Evolutionary conservation across 2,797 vertebrate species (phyloP).

Genomic region (Paratrypauchen microcephalus): DNA sequence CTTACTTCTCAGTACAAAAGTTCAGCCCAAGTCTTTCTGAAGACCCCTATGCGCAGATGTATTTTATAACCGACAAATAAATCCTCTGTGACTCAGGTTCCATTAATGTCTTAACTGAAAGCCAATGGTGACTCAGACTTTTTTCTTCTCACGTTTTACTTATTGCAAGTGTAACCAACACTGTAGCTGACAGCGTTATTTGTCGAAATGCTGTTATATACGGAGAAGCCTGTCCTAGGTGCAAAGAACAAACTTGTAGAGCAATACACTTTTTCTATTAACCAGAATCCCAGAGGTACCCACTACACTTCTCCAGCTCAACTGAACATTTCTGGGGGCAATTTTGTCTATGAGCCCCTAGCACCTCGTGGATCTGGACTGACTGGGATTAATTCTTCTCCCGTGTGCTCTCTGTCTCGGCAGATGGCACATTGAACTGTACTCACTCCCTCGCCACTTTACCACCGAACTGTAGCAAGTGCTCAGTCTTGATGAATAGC

Average conservation of each 20-base stretch:
- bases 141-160: constrained; percentile 37
- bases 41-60: constrained; percentile 45
- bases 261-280: constrained; percentile 10
- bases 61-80: constrained; percentile 54
- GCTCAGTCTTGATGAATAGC: constrained; percentile 1
- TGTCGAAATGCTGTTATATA: constrained; percentile 17
- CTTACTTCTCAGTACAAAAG: constrained; percentile 26
- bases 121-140: constrained; percentile 32
- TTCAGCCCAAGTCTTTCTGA: constrained; percentile 1
- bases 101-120: constrained; percentile 66
- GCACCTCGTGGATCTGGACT: constrained; percentile 3
- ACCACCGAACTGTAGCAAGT: constrained; percentile 17
- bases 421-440: constrained; percentile 27
- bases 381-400: constrained; percentile 21
- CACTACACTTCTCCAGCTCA: not conserved
- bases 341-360: constrained; percentile 1
- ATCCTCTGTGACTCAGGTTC: constrained; percentile 47
- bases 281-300: not conserved
- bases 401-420: constrained; percentile 7
- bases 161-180: constrained; percentile 30
- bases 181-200: constrained; percentile 27
- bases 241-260: constrained; percentile 7
- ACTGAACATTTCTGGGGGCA: constrained; percentile 10
- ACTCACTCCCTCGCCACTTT: constrained; percentile 26
- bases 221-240: constrained; percentile 15